phyloP scores from a whole-genome alignment of 2,888 invertebrate genomes.

The Nebria salina region DNA sequence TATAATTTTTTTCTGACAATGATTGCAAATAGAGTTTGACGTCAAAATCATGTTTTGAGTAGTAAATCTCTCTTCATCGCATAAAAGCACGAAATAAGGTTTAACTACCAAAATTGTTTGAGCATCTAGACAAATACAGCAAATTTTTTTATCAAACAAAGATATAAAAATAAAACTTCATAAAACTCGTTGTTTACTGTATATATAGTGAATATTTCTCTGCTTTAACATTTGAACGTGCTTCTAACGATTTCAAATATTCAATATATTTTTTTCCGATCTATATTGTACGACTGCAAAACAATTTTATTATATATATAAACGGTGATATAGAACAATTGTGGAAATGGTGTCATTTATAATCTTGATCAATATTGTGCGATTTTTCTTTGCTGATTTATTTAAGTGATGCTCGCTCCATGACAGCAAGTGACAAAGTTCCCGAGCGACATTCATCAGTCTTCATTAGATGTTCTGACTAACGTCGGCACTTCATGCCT shows the following conservation, averaged over 20 bases:
- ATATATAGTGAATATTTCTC: too few relatives aligned
- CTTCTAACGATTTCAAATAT: too few relatives aligned
- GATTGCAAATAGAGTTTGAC: too few relatives aligned
- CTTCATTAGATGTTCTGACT: conserved; percentile 44
- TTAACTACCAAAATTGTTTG: background rate
- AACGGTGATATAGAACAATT: background rate
- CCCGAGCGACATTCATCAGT: conserved; percentile 45
- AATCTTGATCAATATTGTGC: conserved; percentile 7
- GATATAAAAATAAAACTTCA: too few relatives aligned
- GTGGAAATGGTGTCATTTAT: conserved; percentile 10
- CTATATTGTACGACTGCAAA: too few relatives aligned
- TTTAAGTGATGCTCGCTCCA: conserved; percentile 5
- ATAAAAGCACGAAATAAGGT: background rate
- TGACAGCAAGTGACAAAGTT: conserved; percentile 39
- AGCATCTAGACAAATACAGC: background rate
- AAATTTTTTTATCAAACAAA: too few relatives aligned
- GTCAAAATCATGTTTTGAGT: background rate
- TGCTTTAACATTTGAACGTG: too few relatives aligned
- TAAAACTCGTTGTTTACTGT: too few relatives aligned
- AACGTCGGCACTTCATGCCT: conserved; percentile 23
- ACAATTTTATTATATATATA: background rate
- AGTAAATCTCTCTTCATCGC: background rate
- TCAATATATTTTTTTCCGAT: too few relatives aligned
- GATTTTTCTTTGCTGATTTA: conserved; percentile 15
- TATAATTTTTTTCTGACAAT: too few relatives aligned